These are phyloP conservation scores for Drosophila aldrichi DNA, from an alignment of 2,888 invertebrate genomes.

Conservation along the genomic window DNA sequence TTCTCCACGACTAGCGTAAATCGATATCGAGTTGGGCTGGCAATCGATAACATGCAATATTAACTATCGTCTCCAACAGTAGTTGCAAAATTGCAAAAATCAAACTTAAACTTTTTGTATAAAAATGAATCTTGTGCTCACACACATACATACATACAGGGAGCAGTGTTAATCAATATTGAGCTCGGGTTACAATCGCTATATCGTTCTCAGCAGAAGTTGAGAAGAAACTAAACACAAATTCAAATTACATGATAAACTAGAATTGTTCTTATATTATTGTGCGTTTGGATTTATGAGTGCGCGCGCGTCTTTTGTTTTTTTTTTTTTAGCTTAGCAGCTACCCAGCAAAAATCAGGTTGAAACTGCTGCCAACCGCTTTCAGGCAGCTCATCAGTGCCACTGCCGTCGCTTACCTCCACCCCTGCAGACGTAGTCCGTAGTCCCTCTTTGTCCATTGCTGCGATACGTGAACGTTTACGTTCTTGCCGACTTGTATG, in stretches of 20 bases:
- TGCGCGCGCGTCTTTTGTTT: slow-evolving; percentile 42
- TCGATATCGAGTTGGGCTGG: slow-evolving; percentile 37
- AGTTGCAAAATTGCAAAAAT: no score
- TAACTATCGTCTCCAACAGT: no score
- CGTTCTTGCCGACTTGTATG: slow-evolving; percentile 41
- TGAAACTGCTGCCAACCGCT: slow-evolving; percentile 49
- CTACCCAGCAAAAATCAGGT: slow-evolving; percentile 60
- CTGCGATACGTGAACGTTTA: slow-evolving; percentile 48
- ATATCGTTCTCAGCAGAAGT: slow-evolving; percentile 28
- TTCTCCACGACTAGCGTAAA: slow-evolving; percentile 13
- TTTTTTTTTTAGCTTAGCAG: slow-evolving; percentile 54
- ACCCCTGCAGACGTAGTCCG: not conserved
- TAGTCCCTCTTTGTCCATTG: slow-evolving; percentile 10
- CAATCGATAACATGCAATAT: slow-evolving; percentile 26
- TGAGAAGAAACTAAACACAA: slow-evolving; percentile 37
- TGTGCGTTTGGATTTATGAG: slow-evolving; percentile 22
- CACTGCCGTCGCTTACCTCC: not conserved
- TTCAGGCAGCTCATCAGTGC: slow-evolving; percentile 48
- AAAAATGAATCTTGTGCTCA: not conserved
- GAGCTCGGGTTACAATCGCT: slow-evolving; percentile 21
- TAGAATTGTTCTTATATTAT: slow-evolving; percentile 2
- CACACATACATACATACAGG: not conserved
- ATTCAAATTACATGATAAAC: slow-evolving; percentile 45
- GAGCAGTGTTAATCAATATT: slow-evolving; percentile 32
- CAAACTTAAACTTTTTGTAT: no score